A percentile compares a stretch with the other conserved stretches of the same genome.
phyloP scores from a whole-genome alignment of 2,888 invertebrate genomes.

The Portevinia maculata region DNA sequence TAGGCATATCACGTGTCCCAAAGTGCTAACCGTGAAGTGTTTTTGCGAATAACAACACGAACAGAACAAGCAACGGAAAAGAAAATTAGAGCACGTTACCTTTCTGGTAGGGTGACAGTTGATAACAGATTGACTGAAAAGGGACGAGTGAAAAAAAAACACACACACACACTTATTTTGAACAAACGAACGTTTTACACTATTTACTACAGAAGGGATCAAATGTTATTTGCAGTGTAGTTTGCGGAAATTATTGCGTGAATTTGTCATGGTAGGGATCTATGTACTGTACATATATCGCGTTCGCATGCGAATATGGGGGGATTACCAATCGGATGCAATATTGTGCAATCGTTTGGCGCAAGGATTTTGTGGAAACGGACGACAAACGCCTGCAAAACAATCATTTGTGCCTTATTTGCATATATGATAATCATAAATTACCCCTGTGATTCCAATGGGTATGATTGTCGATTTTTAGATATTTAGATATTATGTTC shows the following conservation, averaged over 20 bases:
- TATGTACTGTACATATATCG: too few species aligned
- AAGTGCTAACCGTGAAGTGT: conserved; percentile 71
- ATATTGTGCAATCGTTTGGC: conserved; percentile 55
- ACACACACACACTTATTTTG: conserved; percentile 13
- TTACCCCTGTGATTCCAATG: conserved; percentile 52
- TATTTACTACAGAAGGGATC: conserved; percentile 8
- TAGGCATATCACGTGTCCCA: conserved; percentile 70
- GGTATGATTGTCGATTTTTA: conserved; percentile 37
- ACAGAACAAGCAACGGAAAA: conserved; percentile 66
- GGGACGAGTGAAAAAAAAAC: conserved; percentile 19
- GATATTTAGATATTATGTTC: conserved; percentile 10
- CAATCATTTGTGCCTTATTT: conserved; percentile 61
- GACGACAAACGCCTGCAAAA: conserved; percentile 56
- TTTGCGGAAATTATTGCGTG: conserved; percentile 57
- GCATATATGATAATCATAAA: conserved; percentile 69
- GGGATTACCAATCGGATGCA: conserved; percentile 67
- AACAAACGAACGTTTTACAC: conserved; percentile 37
- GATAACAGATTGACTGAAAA: conserved; percentile 66
- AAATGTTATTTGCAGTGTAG: conserved; percentile 40
- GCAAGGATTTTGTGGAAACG: conserved; percentile 46
- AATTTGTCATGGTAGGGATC: conserved; percentile 56
- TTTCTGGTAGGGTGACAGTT: conserved; percentile 66
- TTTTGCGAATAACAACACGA: conserved; percentile 67
- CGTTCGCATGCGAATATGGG: conserved; percentile 54
- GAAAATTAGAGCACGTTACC: conserved; percentile 72